phyloP scores from a whole-genome alignment of 1,140 invertebrate genomes.

The Caenorhabditis brenneri region DNA sequence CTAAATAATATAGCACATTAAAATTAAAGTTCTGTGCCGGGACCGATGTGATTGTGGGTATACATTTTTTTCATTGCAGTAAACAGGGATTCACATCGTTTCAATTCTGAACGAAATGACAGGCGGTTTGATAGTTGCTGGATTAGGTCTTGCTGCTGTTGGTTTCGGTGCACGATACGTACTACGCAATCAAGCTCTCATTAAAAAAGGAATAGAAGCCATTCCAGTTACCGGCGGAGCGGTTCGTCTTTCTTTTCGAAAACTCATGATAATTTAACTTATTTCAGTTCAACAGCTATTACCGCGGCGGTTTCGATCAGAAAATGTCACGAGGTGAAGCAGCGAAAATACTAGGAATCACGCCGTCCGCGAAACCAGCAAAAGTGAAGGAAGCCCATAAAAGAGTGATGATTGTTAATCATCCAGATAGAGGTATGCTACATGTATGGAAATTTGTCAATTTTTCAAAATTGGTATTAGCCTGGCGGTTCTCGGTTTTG shows the following conservation, averaged over 20 bases:
- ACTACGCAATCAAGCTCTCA: constrained; percentile 80
- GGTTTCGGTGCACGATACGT: constrained; percentile 85
- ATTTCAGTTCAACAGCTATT: constrained; percentile 78
- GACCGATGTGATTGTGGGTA: too few relatives aligned
- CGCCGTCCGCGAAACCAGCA: constrained; percentile 69
- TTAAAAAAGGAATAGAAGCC: constrained; percentile 79
- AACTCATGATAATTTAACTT: not conserved
- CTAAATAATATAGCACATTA: too few relatives aligned
- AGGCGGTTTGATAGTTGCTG: constrained; percentile 78
- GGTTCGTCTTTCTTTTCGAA: constrained; percentile 64
- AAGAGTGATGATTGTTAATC: constrained; percentile 92
- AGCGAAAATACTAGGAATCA: constrained; percentile 83
- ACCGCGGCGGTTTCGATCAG: constrained; percentile 93
- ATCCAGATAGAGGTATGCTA: constrained; percentile 90
- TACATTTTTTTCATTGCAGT: too few relatives aligned
- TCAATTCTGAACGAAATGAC: not conserved
- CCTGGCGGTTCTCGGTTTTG: too few relatives aligned
- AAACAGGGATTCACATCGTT: not conserved
- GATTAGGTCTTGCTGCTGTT: constrained; percentile 82
- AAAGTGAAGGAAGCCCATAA: constrained; percentile 86
- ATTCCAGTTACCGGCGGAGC: constrained; percentile 81
- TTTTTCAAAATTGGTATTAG: too few relatives aligned
- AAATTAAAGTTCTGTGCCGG: too few relatives aligned
- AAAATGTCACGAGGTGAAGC: constrained; percentile 94
- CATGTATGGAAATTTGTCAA: too few relatives aligned